Evolutionary conservation across 2,888 invertebrate species (phyloP).

Genomic region (Morinoia aosen): DNA sequence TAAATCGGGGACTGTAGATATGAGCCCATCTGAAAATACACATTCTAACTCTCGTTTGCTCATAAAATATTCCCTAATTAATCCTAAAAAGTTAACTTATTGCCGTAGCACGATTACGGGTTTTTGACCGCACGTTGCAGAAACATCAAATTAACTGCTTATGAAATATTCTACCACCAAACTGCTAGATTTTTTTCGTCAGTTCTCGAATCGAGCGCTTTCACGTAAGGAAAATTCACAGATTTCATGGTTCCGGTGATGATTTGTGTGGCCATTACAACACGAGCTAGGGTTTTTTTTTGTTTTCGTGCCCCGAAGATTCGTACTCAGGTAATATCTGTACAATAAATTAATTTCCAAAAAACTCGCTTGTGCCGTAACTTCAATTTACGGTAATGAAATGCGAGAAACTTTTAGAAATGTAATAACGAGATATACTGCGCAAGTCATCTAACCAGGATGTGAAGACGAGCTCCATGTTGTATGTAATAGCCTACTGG

Average conservation of each 20-base stretch:
- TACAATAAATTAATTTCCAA: background rate
- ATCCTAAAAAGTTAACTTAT: background rate
- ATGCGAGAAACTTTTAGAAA: background rate
- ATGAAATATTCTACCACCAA: background rate
- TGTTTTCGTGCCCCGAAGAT: background rate
- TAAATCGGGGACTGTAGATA: too few relatives aligned
- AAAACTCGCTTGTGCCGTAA: background rate
- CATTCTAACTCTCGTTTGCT: background rate
- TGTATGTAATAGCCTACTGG: background rate
- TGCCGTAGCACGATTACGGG: background rate
- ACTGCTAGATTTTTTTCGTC: background rate
- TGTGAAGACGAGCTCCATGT: background rate
- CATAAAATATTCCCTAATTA: background rate
- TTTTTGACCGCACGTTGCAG: background rate
- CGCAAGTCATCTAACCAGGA: background rate
- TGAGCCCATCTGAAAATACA: too few relatives aligned
- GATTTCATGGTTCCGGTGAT: background rate
- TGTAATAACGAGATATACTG: background rate
- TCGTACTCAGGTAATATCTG: background rate
- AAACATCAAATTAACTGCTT: background rate
- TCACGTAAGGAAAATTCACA: background rate
- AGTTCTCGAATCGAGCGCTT: background rate
- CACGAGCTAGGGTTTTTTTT: background rate
- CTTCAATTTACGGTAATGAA: background rate
- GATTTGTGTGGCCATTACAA: background rate